Evolutionary conservation across 2,113 vertebrate genomes (phyloP), one percentile per base, ranked within the genome.

Genomic region (Cacatua alba): DNA sequence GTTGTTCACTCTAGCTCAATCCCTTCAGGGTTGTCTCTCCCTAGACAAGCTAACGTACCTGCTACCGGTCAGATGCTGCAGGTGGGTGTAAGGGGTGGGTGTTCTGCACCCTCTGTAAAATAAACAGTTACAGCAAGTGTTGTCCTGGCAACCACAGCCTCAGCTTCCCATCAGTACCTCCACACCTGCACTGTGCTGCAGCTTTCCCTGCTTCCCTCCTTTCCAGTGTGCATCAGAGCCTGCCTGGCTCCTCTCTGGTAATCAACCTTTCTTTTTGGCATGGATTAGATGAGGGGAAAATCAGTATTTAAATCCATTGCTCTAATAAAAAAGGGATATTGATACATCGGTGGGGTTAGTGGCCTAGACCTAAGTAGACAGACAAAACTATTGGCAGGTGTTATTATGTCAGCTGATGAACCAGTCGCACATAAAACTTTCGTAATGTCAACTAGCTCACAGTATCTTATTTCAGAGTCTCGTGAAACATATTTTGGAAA

Each of bases 221-320:
- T 87, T 11, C 31, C 28, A 31, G 23, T 1, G 0, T 11, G 8
- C 0, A 0, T 28, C 62, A 75, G 37, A 75, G 26, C 10, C 48
- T 63, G 49, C 44, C 20, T 18, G 29, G 31, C 23, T 64, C 21
- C 48, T 51, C 28, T 29, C 11, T 8, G 7, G 21, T 52, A 85
- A 71, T 33, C 62, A 90, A 0, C 28, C 24, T 67, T 31, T 57
- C 18, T 35, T 48, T 51, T 46, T 17, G 26, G 26, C 37, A 37
- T 0, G 1, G 29, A 35, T 77, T 33, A 82, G 18, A 24, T 11
- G 14, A 4, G 6, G 51, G 43, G 15, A 75, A 87, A 87, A 11
- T 10, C 26, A 35, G 23, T 35, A n/a, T 57, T 86, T 80, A 60
- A 60, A 79, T 25, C 37, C 0, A 0, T 7, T 43, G 14, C 43